These are phyloP conservation scores for Zelostemma sp. DNA, from an alignment of 1,140 invertebrate species.

Conservation along the genomic window DNA sequence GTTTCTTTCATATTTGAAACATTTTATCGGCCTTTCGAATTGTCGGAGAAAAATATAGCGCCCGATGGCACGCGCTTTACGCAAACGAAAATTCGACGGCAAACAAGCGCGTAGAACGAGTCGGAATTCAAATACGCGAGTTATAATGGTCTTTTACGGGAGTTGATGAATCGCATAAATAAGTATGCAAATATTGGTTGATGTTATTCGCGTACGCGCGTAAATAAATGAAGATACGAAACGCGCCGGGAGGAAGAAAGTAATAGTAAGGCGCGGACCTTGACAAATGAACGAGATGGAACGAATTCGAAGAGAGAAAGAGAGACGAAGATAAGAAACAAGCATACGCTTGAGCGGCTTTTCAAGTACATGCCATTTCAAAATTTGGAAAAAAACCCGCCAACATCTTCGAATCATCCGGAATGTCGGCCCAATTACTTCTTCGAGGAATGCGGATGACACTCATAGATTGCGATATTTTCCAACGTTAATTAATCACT, in stretches of 20 bases:
- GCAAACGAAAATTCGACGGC: not conserved
- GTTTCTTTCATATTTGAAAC: no score
- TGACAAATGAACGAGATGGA: slow-evolving; percentile 14
- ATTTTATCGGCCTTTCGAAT: no score
- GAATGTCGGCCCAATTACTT: not conserved
- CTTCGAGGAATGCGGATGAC: not conserved
- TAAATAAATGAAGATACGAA: slow-evolving; percentile 17
- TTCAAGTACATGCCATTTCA: not conserved
- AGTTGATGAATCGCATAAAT: slow-evolving; percentile 23
- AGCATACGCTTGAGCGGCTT: not conserved
- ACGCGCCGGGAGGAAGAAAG: slow-evolving; percentile 14
- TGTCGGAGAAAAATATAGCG: no score
- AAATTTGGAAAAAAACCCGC: not conserved
- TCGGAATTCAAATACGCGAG: slow-evolving; percentile 1
- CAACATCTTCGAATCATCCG: not conserved
- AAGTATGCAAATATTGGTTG: slow-evolving; percentile 25
- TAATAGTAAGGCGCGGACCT: slow-evolving; percentile 15
- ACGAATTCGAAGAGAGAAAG: not conserved
- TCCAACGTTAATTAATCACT: not conserved
- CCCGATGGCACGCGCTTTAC: not conserved
- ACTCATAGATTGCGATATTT: not conserved
- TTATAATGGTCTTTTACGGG: slow-evolving; percentile 10
- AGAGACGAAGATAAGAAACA: slow-evolving; percentile 3
- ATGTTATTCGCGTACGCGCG: not conserved
- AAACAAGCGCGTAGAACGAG: slow-evolving; percentile 5